A percentile compares a stretch with the other conserved stretches of the same genome.
These are phyloP conservation scores for Sinopyrophorus schimmeli DNA, from an alignment of 2,888 invertebrate species.

Conservation along the genomic window DNA sequence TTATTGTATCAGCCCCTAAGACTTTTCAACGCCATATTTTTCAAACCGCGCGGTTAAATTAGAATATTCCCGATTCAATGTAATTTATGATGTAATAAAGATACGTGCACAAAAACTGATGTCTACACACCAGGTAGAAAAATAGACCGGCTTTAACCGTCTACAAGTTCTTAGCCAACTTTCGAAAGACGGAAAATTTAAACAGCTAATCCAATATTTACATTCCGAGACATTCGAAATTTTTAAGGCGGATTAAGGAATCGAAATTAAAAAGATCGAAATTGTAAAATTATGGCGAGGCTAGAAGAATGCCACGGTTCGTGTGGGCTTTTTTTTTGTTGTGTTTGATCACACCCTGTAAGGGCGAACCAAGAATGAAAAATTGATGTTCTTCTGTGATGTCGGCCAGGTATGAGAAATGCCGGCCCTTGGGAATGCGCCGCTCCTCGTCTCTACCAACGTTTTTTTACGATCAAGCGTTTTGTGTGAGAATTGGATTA, in stretches of 20 bases:
- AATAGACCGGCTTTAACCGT: no score
- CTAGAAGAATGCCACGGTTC: no score
- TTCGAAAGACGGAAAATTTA: no score
- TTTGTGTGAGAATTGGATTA: conserved; percentile 34
- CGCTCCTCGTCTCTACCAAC: conserved; percentile 26
- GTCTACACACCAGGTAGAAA: conserved; percentile 9
- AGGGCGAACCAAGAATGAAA: conserved; percentile 31
- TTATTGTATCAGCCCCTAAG: neutral
- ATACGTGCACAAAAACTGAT: conserved; percentile 6
- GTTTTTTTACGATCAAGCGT: conserved; percentile 32
- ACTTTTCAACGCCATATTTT: conserved; percentile 10
- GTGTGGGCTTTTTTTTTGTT: conserved; percentile 28
- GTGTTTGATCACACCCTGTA: conserved; percentile 37
- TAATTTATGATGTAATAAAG: conserved; percentile 17
- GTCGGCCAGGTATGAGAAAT: conserved; percentile 35
- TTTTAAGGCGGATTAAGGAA: no score
- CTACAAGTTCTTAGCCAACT: no score
- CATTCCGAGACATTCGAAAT: no score
- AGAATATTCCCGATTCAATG: conserved; percentile 11
- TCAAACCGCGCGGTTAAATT: conserved; percentile 5
- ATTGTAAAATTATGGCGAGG: no score
- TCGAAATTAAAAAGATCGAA: no score
- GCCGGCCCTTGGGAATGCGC: conserved; percentile 37
- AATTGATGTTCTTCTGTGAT: conserved; percentile 29
- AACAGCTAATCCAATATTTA: no score